Conservation (phyloP, 2,888 invertebrate genomes). For the Caenorhabditis afra region DNA sequence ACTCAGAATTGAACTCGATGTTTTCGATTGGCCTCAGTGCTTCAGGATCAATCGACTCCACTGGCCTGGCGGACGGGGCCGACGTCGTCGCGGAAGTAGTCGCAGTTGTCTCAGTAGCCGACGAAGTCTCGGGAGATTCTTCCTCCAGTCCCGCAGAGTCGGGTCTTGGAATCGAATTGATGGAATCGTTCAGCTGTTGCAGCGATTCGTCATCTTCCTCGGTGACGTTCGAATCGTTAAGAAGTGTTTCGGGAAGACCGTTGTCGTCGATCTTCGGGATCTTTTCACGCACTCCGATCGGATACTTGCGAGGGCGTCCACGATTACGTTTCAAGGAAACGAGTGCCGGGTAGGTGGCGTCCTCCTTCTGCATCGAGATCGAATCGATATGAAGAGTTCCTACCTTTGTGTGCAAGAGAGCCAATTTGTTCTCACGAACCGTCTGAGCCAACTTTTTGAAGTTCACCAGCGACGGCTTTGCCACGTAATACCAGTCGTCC, state of each 20-base stretch:
- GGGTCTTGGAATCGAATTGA: too few relatives aligned
- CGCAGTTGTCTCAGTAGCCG: too few relatives aligned
- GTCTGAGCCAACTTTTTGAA: constrained; percentile 49
- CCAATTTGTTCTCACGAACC: constrained; percentile 32
- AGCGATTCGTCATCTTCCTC: constrained; percentile 25
- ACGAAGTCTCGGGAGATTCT: too few relatives aligned
- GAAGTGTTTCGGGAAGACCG: not conserved
- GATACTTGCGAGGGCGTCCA: constrained; percentile 9
- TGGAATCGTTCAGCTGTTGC: too few relatives aligned
- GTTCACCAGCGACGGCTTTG: constrained; percentile 57
- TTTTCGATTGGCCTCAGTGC: constrained; percentile 1
- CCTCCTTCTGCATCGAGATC: constrained; percentile 25
- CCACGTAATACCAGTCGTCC: constrained; percentile 53
- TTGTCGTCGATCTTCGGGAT: constrained; percentile 40
- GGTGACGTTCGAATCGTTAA: constrained; percentile 7
- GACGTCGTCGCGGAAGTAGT: too few relatives aligned
- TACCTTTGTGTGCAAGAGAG: constrained; percentile 4
- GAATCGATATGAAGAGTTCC: constrained; percentile 45
- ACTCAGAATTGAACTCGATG: constrained; percentile 61
- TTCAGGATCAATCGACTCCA: constrained; percentile 14
- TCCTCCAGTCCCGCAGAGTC: too few relatives aligned
- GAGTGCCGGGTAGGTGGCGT: constrained; percentile 19
- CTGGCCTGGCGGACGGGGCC: constrained; percentile 7
- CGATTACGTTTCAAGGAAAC: constrained; percentile 20
- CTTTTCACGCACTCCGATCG: constrained; percentile 36